Evolutionary conservation across 2,888 invertebrate species (phyloP), one percentile per base, ranked within the genome.

Genomic region (Antheraea assamensis): DNA sequence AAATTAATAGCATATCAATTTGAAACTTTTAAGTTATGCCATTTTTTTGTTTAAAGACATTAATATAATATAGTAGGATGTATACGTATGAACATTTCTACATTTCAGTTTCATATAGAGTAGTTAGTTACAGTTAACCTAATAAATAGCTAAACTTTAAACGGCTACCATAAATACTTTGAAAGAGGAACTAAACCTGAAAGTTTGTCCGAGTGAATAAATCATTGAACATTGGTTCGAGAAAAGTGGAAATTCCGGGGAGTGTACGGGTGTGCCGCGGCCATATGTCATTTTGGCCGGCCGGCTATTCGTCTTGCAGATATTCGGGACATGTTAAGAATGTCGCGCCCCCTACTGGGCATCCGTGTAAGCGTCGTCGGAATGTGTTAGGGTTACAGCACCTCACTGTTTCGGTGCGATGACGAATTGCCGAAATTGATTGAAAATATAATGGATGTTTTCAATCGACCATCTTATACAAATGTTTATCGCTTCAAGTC

Each of bases 271-370:
- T 79, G 81, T 76, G 79, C 81, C 83, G 61, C 81, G 78, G 83
- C 92, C 90, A 91, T 93, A 92, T 92, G 93, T 93, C 93, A 92
- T 92, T 83, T 90, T 85, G 90, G 91, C 90, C 92, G 90, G 89
- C 85, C 81, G 78, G 88, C 87, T 87, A 92, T 93, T 91, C 90
- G 92, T 93, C 93, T 93, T 91, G 92, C 92, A 92, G 92, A 93
- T 92, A 93, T 93, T 92, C 89, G 85, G 87, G 87, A 86, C 90
- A 88, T 90, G 86, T 86, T 82, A 87, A 82, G 93, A 92, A 92
- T 92, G 92, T 82, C 85, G 83, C 82, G 83, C 81, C 86, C 85
- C 85, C 81, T 81, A 31, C 71, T 71, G 72, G 74, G 74, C 73
- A 76, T 77, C 73, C 84, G 75, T 77, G 81, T 81, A 80, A 80